Evolutionary conservation across 2,888 invertebrate species (phyloP).

Genomic region (Ochropleura plecta): DNA sequence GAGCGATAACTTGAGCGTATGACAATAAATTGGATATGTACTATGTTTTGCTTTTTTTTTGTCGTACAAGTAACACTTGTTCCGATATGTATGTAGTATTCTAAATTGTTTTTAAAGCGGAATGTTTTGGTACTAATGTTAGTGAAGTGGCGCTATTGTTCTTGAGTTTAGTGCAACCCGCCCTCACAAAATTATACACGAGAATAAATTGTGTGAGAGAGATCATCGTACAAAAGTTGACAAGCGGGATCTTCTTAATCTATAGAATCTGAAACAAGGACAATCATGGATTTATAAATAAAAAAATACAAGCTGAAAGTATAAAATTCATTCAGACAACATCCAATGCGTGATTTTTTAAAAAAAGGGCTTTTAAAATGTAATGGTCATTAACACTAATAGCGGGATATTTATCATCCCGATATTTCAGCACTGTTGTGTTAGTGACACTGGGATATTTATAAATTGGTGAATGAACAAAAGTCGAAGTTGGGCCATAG

Average conservation of each 20-base stretch:
- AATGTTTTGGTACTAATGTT: slow-evolving; percentile 41
- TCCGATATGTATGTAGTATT: slow-evolving; percentile 45
- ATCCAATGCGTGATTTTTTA: too few relatives aligned
- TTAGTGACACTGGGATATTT: too few relatives aligned
- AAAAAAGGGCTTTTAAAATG: not conserved
- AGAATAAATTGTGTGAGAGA: slow-evolving; percentile 57
- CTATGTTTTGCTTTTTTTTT: slow-evolving; percentile 5
- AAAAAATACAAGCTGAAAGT: not conserved
- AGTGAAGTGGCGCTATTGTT: slow-evolving; percentile 19
- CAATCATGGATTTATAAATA: not conserved
- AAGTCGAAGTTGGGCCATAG: not conserved
- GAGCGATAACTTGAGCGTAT: slow-evolving; percentile 28
- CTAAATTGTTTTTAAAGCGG: slow-evolving; percentile 26
- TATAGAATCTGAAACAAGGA: slow-evolving; percentile 71
- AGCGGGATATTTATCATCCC: too few relatives aligned
- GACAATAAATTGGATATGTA: slow-evolving; percentile 41
- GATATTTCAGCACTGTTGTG: too few relatives aligned
- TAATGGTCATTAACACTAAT: too few relatives aligned
- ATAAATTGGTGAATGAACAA: too few relatives aligned
- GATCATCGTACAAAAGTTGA: slow-evolving; percentile 59
- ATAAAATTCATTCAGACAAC: not conserved
- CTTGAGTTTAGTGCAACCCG: slow-evolving; percentile 54
- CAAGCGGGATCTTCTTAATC: slow-evolving; percentile 64
- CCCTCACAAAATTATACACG: slow-evolving; percentile 53
- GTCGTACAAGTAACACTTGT: slow-evolving; percentile 2